Base-by-base conservation (phyloP, 2,797 vertebrate genomes). In the Simalia tracyae region DNA sequence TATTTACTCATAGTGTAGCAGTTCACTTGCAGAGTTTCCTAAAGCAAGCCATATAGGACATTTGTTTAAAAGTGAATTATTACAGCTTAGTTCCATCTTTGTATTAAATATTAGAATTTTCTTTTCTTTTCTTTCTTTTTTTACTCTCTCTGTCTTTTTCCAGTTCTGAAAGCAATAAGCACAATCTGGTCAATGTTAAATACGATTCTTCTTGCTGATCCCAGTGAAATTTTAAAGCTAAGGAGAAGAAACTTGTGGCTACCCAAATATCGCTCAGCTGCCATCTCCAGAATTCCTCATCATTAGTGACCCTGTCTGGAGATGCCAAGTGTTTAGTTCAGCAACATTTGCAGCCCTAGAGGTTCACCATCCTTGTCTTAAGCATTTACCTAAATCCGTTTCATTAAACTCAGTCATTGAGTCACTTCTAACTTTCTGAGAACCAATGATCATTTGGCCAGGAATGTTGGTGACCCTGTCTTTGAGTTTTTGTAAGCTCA, bases 21-120 rank as follows among this genome's bases (percentile, higher is more conserved):
- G 19, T 92, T 92, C 42, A 63, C 64, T 54, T n/a, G n/a, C 22
- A 63, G 84, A 85, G 14, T 92, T 90, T 81, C 22, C 28, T 63
- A 81, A 72, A 90, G 24, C 9, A 92, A 87, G 59, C 84, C 59
- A 31, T 57, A 11, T 57, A 84, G 61, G 24, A 56, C n/a, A 56
- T 63, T 63, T 36, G 66, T 15, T 90, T 87, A 28, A 87, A 90
- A 87, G 46, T 5, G n/a, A 31, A 64, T 90, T 19, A 36, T 90
- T 89, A 54, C 22, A 61, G 22, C 28, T 72, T 28, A 64, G 10
- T 46, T 66, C 54, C 5, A 63, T 5, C 1, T 66, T 14, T 59
- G 26, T 68, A 56, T 84, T 84, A 64, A 84, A 84, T 19, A 88
- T 88, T 22, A 81, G 1, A 3, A 8, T 36, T 63, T 2, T 63